Percentiles rank a stretch among this genome's conserved stretches.
These are phyloP conservation scores for Apodemia mormo DNA, from an alignment of 2,888 invertebrate genomes.

Conservation along the genomic window DNA sequence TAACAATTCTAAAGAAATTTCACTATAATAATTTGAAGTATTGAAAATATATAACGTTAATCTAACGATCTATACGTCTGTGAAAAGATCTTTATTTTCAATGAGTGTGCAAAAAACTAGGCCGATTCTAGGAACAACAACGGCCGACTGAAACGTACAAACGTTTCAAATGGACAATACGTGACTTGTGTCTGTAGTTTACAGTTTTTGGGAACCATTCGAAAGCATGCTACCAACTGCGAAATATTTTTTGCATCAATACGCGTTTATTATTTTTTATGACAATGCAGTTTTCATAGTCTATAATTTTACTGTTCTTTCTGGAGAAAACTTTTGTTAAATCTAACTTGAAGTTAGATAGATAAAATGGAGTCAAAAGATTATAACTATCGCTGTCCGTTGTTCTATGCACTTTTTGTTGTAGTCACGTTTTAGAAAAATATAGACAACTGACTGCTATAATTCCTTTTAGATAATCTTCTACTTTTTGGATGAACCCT, in stretches of 20 bases:
- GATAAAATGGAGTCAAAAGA: no score
- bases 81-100: conserved; percentile 11
- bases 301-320: background rate
- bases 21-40: background rate
- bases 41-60: background rate
- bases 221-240: conserved; percentile 10
- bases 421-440: no score
- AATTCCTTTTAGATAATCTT: no score
- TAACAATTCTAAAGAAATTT: no score
- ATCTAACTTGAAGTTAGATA: background rate
- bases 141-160: background rate
- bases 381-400: no score
- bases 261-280: conserved; percentile 15
- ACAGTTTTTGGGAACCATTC: conserved; percentile 11
- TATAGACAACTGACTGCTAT: no score
- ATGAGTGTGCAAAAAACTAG: conserved; percentile 11
- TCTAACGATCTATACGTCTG: background rate
- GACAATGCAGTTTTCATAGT: background rate
- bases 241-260: conserved; percentile 16
- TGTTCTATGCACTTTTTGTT: no score
- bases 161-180: conserved; percentile 17
- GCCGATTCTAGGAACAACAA: conserved; percentile 12
- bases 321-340: background rate
- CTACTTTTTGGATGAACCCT: no score
- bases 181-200: conserved; percentile 7